These are phyloP conservation scores for Apodemia duryi DNA, from an alignment of 2,888 invertebrate species.

Conservation along the genomic window DNA sequence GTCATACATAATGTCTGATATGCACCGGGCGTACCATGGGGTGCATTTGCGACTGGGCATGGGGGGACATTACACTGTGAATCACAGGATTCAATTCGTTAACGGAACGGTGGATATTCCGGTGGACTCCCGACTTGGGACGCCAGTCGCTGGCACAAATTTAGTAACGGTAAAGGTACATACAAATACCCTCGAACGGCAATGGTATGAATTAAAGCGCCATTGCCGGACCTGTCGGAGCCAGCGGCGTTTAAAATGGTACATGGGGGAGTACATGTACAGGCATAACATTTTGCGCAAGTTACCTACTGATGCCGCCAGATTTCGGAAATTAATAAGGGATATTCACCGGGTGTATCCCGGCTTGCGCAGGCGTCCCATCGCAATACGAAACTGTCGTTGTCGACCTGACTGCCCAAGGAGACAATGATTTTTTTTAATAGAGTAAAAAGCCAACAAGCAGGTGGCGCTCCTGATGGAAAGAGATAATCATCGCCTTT, in stretches of 20 bases:
- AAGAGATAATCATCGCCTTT: too few species aligned
- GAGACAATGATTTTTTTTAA: too few species aligned
- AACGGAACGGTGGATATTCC: not conserved
- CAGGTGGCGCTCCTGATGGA: too few species aligned
- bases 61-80: not conserved
- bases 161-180: not conserved
- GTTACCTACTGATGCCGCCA: not conserved
- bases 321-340: constrained; percentile 2
- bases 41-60: not conserved
- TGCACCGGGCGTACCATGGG: not conserved
- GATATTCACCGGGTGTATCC: constrained; percentile 4
- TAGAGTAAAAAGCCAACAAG: too few species aligned
- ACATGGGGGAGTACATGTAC: constrained; percentile 15
- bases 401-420: too few species aligned
- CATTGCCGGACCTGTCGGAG: constrained; percentile 12
- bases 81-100: not conserved
- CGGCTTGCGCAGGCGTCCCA: not conserved
- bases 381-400: too few species aligned
- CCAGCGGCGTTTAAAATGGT: constrained; percentile 7
- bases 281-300: constrained; percentile 1
- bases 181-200: constrained; percentile 2
- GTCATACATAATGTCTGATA: not conserved
- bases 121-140: not conserved
- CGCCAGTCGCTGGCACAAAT: not conserved
- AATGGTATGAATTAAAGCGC: constrained; percentile 11